Evolutionary conservation across 2,797 vertebrate genomes (phyloP), one percentile per base, ranked within the genome.

Genomic region (Peromyscus melanophrys): DNA sequence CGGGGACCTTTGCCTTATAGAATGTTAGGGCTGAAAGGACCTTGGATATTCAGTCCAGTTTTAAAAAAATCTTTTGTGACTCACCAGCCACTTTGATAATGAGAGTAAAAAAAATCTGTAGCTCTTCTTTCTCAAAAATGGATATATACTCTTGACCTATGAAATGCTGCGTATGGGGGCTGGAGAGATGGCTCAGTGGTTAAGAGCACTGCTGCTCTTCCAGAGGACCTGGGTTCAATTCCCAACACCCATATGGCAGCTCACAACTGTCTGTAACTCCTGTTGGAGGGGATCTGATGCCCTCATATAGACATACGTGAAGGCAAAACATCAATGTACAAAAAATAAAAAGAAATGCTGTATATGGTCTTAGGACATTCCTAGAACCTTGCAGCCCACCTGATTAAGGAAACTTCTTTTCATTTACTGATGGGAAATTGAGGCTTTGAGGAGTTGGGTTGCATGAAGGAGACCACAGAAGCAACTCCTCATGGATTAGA

Each of bases 1-100:
- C 94, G 95, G 61, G 95, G 81, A 95, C 63, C 94, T 92, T 12
- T 92, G 90, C 57, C 87, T 95, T 86, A 87, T 0, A 83, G 94
- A 97, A 82, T 29, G 84, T 96, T 84, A 96, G 82, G 86, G 85
- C 55, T 89, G 25, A 31, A 49, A 90, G 52, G 63, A 85, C 23
- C 84, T 96, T 71, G 81, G 93, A 75, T 55, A 92, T 84, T 96
- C 82, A 92, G 27, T 93, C 12, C 21, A 71, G 31, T 85, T 92
- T 34, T 1, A 69, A 93, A 69, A 55, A 80, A 69, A 78, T 71
- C 46, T 85, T 85, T 65, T 92, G 78, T 96, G 92, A 93, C 61
- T 97, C 43, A 83, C n/a, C 55, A 40, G 81, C 25, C 16, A 11
- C 59, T 96, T 92, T 90, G 77, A 93, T 46, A 90, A 77, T 40